A percentile compares a stretch with the other conserved stretches of the same genome.
phyloP scores from a whole-genome alignment of 2,888 invertebrate genomes.

The Andrena camellia region DNA sequence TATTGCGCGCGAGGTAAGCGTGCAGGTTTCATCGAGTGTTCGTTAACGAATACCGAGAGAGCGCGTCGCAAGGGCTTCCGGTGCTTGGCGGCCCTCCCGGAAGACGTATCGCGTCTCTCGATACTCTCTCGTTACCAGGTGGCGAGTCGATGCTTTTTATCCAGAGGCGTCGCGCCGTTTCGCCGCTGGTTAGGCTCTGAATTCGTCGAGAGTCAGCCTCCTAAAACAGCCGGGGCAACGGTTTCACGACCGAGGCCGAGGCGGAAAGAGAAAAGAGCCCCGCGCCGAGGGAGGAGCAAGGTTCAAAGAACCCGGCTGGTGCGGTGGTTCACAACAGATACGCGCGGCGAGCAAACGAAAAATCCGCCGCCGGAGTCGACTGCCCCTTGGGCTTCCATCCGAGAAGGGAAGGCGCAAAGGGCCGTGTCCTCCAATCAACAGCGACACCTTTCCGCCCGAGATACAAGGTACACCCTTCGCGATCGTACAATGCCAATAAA shows the following conservation, averaged over 20 bases:
- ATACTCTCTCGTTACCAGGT: constrained; percentile 50
- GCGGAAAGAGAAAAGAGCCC: constrained; percentile 7
- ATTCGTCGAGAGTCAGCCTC: constrained; percentile 17
- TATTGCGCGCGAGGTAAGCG: constrained; percentile 21
- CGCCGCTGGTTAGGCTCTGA: background rate
- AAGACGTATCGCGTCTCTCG: constrained; percentile 32
- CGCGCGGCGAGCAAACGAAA: constrained; percentile 48
- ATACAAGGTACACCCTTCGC: background rate
- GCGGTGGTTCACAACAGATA: constrained; percentile 31
- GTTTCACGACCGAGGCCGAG: background rate
- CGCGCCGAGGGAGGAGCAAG: constrained; percentile 36
- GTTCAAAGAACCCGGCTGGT: constrained; percentile 55
- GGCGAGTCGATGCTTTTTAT: constrained; percentile 12
- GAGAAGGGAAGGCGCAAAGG: constrained; percentile 27
- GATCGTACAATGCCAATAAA: constrained; percentile 20
- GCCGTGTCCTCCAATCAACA: constrained; percentile 33
- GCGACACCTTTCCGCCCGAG: constrained; percentile 22
- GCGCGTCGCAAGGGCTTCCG: constrained; percentile 40
- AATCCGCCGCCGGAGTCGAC: constrained; percentile 12
- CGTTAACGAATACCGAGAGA: constrained; percentile 53
- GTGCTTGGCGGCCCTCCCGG: constrained; percentile 4
- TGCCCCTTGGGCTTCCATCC: constrained; percentile 46
- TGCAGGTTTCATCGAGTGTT: constrained; percentile 47
- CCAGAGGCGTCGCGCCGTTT: constrained; percentile 4
- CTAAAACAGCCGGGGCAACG: constrained; percentile 29